These are phyloP conservation scores for Saimiri boliviensis DNA, from an alignment of 2,113 vertebrate species.

Conservation along the genomic window DNA sequence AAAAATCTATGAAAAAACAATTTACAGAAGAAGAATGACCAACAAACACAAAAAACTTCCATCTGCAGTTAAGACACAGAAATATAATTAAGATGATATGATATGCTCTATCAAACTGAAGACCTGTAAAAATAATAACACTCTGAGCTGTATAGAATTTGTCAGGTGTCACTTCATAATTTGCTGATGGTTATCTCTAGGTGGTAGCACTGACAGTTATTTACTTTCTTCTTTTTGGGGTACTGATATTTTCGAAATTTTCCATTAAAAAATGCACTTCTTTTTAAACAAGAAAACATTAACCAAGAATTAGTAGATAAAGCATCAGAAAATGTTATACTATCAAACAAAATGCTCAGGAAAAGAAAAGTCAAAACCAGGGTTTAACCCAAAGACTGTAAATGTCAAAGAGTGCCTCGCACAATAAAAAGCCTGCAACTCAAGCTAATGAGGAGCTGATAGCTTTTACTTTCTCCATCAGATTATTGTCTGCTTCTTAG, in stretches of 20 bases:
- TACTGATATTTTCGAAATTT: background rate
- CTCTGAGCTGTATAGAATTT: background rate
- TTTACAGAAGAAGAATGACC: slow-evolving; percentile 21
- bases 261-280: background rate
- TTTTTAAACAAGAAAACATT: slow-evolving; percentile 57
- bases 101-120: slow-evolving; percentile 6
- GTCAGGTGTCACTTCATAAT: background rate
- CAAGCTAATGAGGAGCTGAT: slow-evolving; percentile 49
- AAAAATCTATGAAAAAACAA: slow-evolving; percentile 9
- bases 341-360: slow-evolving; percentile 45
- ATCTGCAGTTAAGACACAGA: background rate
- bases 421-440: slow-evolving; percentile 4
- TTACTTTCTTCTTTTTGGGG: slow-evolving; percentile 2
- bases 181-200: background rate
- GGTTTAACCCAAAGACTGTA: slow-evolving; percentile 45
- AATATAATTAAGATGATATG: slow-evolving; percentile 7
- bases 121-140: background rate
- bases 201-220: background rate
- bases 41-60: background rate
- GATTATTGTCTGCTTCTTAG: slow-evolving; percentile 29
- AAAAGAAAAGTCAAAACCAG: slow-evolving; percentile 30
- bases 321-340: slow-evolving; percentile 12
- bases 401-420: background rate
- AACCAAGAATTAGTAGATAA: slow-evolving; percentile 29
- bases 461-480: slow-evolving; percentile 41